These are phyloP conservation scores for Chromis chromis DNA, from an alignment of 2,797 vertebrate species.

Conservation along the genomic window DNA sequence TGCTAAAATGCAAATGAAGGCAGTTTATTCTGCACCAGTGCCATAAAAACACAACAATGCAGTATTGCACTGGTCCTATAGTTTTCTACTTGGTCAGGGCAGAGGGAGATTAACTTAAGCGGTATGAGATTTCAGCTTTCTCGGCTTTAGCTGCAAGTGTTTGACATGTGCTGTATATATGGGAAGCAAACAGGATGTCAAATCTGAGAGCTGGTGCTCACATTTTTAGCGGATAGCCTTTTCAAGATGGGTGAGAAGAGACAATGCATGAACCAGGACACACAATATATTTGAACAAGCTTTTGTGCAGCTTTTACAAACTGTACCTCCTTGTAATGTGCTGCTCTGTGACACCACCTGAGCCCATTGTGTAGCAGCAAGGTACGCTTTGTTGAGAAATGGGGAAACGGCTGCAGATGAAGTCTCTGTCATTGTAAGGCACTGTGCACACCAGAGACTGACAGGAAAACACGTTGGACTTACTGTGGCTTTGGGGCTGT, in stretches of 20 bases:
- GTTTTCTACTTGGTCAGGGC: slow-evolving; percentile 28
- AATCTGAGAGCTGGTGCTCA: slow-evolving; percentile 2
- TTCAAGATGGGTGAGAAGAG: background rate
- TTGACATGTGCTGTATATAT: slow-evolving; percentile 37
- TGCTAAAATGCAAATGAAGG: slow-evolving; percentile 57
- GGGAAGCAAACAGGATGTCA: slow-evolving; percentile 42
- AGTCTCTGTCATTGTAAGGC: slow-evolving; percentile 3
- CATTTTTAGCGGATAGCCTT: background rate
- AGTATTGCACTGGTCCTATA: slow-evolving; percentile 9
- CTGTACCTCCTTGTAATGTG: background rate
- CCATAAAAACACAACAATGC: slow-evolving; percentile 42
- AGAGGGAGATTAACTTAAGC: slow-evolving; percentile 40
- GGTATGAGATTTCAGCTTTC: slow-evolving; percentile 28
- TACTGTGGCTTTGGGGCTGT: slow-evolving; percentile 19
- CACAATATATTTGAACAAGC: background rate
- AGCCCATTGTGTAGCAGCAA: background rate
- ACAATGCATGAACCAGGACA: slow-evolving; percentile 1
- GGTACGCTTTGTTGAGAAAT: slow-evolving; percentile 7
- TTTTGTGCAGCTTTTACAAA: background rate
- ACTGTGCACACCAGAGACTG: slow-evolving; percentile 21
- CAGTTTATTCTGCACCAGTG: slow-evolving; percentile 44
- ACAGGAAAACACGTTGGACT: slow-evolving; percentile 50
- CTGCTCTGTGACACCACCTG: background rate
- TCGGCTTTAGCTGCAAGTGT: slow-evolving; percentile 31
- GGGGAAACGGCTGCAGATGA: background rate